These are phyloP conservation scores for Dallia pectoralis DNA, from an alignment of 2,797 vertebrate species.

Conservation along the genomic window DNA sequence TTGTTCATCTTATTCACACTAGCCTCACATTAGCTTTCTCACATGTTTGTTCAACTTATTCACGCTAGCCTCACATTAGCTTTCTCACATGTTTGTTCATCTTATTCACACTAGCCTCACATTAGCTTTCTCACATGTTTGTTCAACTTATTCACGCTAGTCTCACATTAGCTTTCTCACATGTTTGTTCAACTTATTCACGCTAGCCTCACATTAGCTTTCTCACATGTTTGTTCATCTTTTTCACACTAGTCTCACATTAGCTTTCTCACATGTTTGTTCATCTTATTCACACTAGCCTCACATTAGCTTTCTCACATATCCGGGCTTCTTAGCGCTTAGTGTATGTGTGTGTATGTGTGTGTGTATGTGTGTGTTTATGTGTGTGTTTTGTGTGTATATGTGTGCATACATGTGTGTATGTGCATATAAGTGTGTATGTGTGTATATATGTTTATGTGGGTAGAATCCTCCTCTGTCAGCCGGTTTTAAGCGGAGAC, in stretches of 20 bases:
- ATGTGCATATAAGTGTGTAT: slow-evolving; percentile 30
- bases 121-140: slow-evolving; percentile 74
- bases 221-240: slow-evolving; percentile 72
- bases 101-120: slow-evolving; percentile 68
- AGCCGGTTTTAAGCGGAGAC: slow-evolving; percentile 63
- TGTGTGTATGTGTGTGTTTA: no score
- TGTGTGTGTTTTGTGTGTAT: no score
- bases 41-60: slow-evolving; percentile 72
- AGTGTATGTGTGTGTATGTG: slow-evolving; percentile 12
- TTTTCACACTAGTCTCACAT: slow-evolving; percentile 64
- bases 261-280: slow-evolving; percentile 72
- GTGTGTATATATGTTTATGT: slow-evolving; percentile 29
- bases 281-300: slow-evolving; percentile 64
- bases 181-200: slow-evolving; percentile 72
- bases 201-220: slow-evolving; percentile 71
- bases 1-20: slow-evolving; percentile 69
- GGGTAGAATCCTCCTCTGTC: slow-evolving; percentile 61
- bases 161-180: slow-evolving; percentile 70
- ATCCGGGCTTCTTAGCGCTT: slow-evolving; percentile 75
- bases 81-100: slow-evolving; percentile 71
- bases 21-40: slow-evolving; percentile 71
- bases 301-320: slow-evolving; percentile 72
- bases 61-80: slow-evolving; percentile 69
- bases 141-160: slow-evolving; percentile 66
- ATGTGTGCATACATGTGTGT: no score